A percentile compares a stretch with the other conserved stretches of the same genome.
These are phyloP conservation scores for Sorex fumeus DNA, from an alignment of 2,113 vertebrate species.

Conservation along the genomic window DNA sequence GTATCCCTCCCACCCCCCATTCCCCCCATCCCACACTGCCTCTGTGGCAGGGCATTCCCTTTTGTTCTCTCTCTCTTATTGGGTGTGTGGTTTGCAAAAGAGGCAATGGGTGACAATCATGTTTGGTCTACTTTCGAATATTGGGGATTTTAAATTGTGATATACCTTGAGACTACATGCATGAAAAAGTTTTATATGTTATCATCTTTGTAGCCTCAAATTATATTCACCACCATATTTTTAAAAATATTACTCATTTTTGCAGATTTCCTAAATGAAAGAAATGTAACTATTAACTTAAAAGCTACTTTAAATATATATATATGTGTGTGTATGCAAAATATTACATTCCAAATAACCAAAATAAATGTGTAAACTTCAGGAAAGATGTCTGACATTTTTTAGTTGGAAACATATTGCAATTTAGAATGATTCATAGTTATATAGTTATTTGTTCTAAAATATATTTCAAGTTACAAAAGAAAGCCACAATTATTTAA, in stretches of 20 bases:
- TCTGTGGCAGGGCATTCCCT: too few species aligned
- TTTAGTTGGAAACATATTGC: conserved; percentile 49
- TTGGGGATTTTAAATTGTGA: too few species aligned
- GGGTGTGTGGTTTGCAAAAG: too few species aligned
- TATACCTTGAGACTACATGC: too few species aligned
- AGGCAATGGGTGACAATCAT: too few species aligned
- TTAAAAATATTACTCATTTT: conserved; percentile 12
- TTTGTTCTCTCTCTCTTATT: too few species aligned
- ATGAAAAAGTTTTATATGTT: too few species aligned
- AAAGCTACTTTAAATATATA: not conserved
- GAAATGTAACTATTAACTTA: conserved; percentile 30
- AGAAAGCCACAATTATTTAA: conserved; percentile 52
- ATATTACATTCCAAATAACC: conserved; percentile 22
- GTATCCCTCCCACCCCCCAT: too few species aligned
- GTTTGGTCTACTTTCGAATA: too few species aligned
- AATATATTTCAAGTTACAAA: not conserved
- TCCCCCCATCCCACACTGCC: too few species aligned
- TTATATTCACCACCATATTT: not conserved
- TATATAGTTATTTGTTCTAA: conserved; percentile 24
- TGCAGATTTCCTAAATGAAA: not conserved
- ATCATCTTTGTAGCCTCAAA: too few species aligned
- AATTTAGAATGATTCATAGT: conserved; percentile 43
- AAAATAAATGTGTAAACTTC: conserved; percentile 54
- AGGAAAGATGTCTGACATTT: conserved; percentile 33
- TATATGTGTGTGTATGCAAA: not conserved